These are phyloP conservation scores for Hippocampus comes DNA, from an alignment of 2,113 vertebrate species.

Conservation along the genomic window DNA sequence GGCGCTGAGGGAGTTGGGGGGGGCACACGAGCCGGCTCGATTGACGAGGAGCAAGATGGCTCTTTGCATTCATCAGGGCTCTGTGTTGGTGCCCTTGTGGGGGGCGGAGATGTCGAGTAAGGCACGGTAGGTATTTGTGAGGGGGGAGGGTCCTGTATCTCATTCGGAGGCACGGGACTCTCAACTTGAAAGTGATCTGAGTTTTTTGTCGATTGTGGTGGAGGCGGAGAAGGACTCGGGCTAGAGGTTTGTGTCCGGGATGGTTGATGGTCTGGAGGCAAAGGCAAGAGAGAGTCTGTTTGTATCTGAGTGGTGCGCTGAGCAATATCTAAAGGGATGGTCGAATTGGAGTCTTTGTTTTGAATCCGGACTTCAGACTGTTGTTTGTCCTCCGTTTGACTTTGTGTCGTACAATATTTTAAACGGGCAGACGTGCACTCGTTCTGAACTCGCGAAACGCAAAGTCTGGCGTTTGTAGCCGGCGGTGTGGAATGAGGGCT, in stretches of 20 bases:
- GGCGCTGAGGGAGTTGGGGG: constrained; percentile 11
- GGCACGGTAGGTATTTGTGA: constrained; percentile 65
- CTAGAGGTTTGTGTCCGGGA: constrained; percentile 43
- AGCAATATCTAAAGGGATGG: constrained; percentile 36
- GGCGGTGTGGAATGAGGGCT: constrained; percentile 32
- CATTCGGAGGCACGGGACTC: constrained; percentile 24
- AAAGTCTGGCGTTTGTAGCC: constrained; percentile 42
- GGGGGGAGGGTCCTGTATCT: constrained; percentile 33
- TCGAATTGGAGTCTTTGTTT: constrained; percentile 14
- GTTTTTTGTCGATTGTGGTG: constrained; percentile 10
- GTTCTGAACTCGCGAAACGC: constrained; percentile 56
- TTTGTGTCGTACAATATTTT: constrained; percentile 51
- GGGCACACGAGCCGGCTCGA: constrained; percentile 30
- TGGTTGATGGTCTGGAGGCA: constrained; percentile 25
- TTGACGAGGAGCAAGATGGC: constrained; percentile 39
- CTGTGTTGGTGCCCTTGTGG: constrained; percentile 40
- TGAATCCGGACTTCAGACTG: constrained; percentile 38
- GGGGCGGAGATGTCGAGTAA: constrained; percentile 53
- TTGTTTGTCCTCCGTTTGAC: constrained; percentile 51
- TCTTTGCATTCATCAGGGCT: constrained; percentile 28
- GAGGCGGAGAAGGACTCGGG: constrained; percentile 34
- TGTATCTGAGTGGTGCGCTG: constrained; percentile 36
- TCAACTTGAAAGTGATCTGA: constrained; percentile 37
- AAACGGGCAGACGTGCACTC: constrained; percentile 33
- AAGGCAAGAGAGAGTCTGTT: constrained; percentile 37